phyloP scores from a whole-genome alignment of 2,888 invertebrate genomes.

The Nebria brevicollis region DNA sequence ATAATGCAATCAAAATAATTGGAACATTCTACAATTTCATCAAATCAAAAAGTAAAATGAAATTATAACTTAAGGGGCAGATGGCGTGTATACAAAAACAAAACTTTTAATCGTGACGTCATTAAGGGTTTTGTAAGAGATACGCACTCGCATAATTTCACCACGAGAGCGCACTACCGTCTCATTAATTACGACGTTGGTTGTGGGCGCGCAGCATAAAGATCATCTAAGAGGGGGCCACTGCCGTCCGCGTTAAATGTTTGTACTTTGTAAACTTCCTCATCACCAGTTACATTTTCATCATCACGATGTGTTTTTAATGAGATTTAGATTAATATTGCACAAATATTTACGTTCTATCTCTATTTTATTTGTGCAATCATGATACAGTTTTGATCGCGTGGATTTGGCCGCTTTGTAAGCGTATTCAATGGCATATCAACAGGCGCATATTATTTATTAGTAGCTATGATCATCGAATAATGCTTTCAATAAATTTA shows the following conservation, averaged over 20 bases:
- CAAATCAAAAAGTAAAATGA: slow-evolving; percentile 37
- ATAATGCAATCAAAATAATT: neutral
- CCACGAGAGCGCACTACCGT: slow-evolving; percentile 33
- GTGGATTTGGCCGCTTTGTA: slow-evolving; percentile 10
- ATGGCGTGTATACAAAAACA: slow-evolving; percentile 40
- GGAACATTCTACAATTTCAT: neutral
- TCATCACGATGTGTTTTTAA: slow-evolving; percentile 25
- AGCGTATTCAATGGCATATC: slow-evolving; percentile 34
- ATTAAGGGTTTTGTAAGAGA: slow-evolving; percentile 36
- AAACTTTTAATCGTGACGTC: slow-evolving; percentile 46
- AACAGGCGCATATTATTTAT: slow-evolving; percentile 41
- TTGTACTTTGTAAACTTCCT: slow-evolving; percentile 1
- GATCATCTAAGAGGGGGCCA: slow-evolving; percentile 30
- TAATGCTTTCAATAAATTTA: slow-evolving; percentile 43
- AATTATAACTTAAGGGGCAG: slow-evolving; percentile 37
- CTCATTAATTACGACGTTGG: slow-evolving; percentile 12
- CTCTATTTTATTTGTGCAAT: neutral
- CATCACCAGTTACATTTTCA: slow-evolving; percentile 27
- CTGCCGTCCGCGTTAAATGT: slow-evolving; percentile 3
- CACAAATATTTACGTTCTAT: neutral
- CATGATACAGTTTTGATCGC: neutral
- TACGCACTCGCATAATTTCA: slow-evolving; percentile 23
- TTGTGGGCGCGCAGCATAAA: neutral
- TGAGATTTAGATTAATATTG: slow-evolving; percentile 12
- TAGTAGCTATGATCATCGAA: slow-evolving; percentile 31